These are phyloP conservation scores for Oncorhynchus clarkii DNA, from an alignment of 2,113 vertebrate species.

Conservation along the genomic window DNA sequence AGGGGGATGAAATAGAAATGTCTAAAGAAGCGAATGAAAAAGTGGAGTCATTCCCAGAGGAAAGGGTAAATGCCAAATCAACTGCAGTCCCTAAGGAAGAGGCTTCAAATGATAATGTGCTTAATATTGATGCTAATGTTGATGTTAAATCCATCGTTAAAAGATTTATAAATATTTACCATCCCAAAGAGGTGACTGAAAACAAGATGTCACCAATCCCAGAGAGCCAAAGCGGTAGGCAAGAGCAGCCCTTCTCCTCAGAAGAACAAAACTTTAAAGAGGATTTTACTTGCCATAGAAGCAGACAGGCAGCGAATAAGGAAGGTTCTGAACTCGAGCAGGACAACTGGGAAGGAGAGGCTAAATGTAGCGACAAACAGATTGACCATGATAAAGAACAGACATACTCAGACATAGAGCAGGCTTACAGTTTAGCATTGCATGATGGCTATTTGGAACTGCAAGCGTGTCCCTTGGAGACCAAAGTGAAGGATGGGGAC, in stretches of 20 bases:
- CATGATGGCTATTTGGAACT: too few species aligned
- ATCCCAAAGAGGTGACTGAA: constrained; percentile 12
- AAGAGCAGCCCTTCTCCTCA: neutral
- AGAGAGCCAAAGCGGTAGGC: neutral
- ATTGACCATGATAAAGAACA: constrained; percentile 13
- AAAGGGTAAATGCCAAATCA: constrained; percentile 11
- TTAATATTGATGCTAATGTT: constrained; percentile 23
- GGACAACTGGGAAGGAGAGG: neutral
- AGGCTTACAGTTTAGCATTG: neutral
- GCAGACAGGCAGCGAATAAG: neutral
- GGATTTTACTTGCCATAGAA: neutral
- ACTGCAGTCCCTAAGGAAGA: constrained; percentile 17
- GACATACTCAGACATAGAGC: neutral
- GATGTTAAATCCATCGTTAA: constrained; percentile 33
- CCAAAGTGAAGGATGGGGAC: neutral
- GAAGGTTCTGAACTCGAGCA: neutral
- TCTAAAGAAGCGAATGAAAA: neutral
- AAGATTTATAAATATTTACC: neutral
- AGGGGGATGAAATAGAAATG: constrained; percentile 10
- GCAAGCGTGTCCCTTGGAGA: neutral
- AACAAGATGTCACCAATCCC: neutral
- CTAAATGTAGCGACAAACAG: constrained; percentile 10
- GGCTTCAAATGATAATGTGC: neutral
- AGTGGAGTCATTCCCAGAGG: constrained; percentile 12
- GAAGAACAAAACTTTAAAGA: neutral